Conservation (phyloP, 1,140 invertebrate genomes). For the Cydia strobilella region DNA sequence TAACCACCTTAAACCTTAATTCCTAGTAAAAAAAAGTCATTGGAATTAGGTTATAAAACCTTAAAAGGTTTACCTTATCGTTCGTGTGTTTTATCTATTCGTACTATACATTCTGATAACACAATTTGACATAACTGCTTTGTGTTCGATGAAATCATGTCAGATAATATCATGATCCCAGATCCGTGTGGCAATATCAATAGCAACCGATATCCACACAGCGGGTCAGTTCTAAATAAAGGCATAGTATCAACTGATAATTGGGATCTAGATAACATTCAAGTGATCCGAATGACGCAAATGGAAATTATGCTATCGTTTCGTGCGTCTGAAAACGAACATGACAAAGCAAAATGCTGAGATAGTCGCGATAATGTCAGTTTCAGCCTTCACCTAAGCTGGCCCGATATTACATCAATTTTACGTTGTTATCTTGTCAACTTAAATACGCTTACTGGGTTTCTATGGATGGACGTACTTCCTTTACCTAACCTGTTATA, state of each 20-base stretch:
- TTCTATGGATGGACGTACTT: neutral
- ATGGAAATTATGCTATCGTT: slow-evolving; percentile 18
- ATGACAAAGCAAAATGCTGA: neutral
- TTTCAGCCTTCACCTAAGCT: slow-evolving; percentile 3
- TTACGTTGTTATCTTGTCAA: neutral
- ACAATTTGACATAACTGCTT: no score
- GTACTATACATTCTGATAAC: no score
- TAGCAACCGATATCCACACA: neutral
- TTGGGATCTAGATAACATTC: slow-evolving; percentile 30
- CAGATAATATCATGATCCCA: slow-evolving; percentile 36
- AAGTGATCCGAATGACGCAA: slow-evolving; percentile 25
- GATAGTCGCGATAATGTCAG: neutral
- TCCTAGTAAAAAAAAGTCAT: no score
- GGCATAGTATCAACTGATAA: slow-evolving; percentile 44
- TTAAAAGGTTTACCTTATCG: no score
- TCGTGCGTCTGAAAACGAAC: slow-evolving; percentile 16
- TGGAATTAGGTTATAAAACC: no score
- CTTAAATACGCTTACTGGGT: neutral
- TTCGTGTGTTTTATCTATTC: no score
- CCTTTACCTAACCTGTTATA: neutral
- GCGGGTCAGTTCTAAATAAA: slow-evolving; percentile 46
- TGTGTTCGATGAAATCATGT: no score
- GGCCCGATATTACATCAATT: neutral
- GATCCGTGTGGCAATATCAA: slow-evolving; percentile 31
- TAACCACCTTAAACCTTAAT: no score